Evolutionary conservation across 1,140 invertebrate genomes (phyloP), one percentile per base, ranked within the genome.

Genomic region (Drosophila biarmipes): DNA sequence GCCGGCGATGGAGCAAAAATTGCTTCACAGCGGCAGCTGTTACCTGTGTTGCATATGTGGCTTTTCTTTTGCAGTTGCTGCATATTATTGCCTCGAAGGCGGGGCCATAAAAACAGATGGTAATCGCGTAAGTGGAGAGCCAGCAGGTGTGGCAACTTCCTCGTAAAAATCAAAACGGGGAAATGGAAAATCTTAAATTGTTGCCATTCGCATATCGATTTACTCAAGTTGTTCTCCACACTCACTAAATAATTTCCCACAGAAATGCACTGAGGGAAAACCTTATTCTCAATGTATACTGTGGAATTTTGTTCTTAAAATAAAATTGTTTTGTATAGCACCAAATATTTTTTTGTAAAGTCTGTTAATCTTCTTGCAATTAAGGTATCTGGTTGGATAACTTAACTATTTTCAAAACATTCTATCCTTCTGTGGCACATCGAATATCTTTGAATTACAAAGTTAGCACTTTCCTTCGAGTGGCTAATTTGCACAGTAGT

Each of bases 91-190:
- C 68, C 69, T 55, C 45, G 58, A 62, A 27, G 29, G 24, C 27
- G 59, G 73, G 68, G 66, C 79, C 68, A 82, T 81, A 82, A 73
- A 77, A 82, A 81, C 73, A 81, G 78, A 81, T 81, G 66, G 79
- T 78, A 82, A 82, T 82, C 68, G 74, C 79, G 79, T 82, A 78
- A 82, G 79, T 82, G 79, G 68, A 74, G 79, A 74, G 79, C 67
- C 79, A 80, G 80, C 78, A 80, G 80, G 75, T 82, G 78, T 51
- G 58, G 61, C 49, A 46, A 15, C 35, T 19, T 14, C 15, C 43
- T 24, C 19, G 24, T 21, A 29, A 27, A 64, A 62, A 43, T 61
- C 55, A 64, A 62, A 61, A 57, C 29, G 58, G 40, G 27, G 40
- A 38, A 12, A 10, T 51, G 48, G 35, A 27, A 51, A 19, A 45